phyloP scores from a whole-genome alignment of 1,140 invertebrate genomes.

The Neotoxoptera formosana region DNA sequence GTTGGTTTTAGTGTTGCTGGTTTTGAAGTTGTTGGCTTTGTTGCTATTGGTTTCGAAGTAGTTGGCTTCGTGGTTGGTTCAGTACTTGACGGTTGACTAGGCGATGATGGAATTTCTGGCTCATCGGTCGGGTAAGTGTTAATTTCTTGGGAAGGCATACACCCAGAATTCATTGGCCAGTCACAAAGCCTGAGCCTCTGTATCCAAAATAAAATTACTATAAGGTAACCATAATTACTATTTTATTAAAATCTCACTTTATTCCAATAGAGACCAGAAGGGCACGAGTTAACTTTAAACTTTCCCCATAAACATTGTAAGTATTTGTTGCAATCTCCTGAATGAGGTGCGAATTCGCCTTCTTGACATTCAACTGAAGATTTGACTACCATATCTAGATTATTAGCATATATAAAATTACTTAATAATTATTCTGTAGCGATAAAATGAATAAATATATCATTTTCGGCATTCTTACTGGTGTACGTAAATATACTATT shows the following conservation, averaged over 20 bases:
- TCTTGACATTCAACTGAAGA: slow-evolving; percentile 59
- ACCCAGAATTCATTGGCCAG: slow-evolving; percentile 78
- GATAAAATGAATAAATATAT: not conserved
- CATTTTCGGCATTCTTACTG: not conserved
- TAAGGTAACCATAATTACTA: not conserved
- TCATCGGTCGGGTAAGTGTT: slow-evolving; percentile 13
- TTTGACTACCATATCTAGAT: not conserved
- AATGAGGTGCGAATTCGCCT: slow-evolving; percentile 61
- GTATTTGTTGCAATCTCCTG: slow-evolving; percentile 76
- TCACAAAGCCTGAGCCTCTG: slow-evolving; percentile 73
- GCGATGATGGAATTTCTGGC: not conserved
- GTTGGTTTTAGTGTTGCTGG: slow-evolving; percentile 49
- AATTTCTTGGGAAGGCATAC: slow-evolving; percentile 63
- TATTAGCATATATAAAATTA: not conserved
- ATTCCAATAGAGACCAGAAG: slow-evolving; percentile 81
- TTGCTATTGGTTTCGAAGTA: slow-evolving; percentile 29
- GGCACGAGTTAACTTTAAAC: slow-evolving; percentile 75
- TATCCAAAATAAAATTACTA: slow-evolving; percentile 51
- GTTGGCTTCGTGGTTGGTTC: slow-evolving; percentile 60
- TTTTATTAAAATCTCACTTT: slow-evolving; percentile 65
- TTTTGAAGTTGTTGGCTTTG: slow-evolving; percentile 56
- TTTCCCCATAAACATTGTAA: slow-evolving; percentile 81
- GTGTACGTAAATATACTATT: slow-evolving; percentile 1
- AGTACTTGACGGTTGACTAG: slow-evolving; percentile 50
- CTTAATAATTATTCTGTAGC: not conserved